phyloP scores from a whole-genome alignment of 1,140 invertebrate species.

The Meteorus sp. region DNA sequence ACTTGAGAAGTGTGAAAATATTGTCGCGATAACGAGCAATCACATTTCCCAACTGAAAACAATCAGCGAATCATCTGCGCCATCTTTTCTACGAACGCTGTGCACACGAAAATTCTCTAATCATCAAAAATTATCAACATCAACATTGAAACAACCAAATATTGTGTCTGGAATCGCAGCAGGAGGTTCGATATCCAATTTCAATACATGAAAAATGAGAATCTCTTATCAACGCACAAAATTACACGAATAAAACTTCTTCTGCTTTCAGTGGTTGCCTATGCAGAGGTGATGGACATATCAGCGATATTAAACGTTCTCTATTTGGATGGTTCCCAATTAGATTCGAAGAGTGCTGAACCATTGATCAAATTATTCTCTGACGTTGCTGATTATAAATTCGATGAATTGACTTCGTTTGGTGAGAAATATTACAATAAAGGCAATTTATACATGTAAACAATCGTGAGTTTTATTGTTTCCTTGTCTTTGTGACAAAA shows the following conservation, averaged over 20 bases:
- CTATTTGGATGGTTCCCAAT: constrained; percentile 46
- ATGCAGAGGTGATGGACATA: constrained; percentile 44
- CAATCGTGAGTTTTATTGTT: constrained; percentile 13
- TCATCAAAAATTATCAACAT: constrained; percentile 25
- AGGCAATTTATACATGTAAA: constrained; percentile 55
- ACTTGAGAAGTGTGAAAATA: constrained; percentile 36
- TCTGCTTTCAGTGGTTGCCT: constrained; percentile 46
- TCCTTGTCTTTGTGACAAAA: background rate
- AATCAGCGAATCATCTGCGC: constrained; percentile 27
- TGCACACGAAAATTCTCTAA: constrained; percentile 34
- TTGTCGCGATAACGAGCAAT: constrained; percentile 38
- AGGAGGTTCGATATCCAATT: constrained; percentile 40
- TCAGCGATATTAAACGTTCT: constrained; percentile 45
- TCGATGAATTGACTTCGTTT: constrained; percentile 33
- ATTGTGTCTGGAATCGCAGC: constrained; percentile 49
- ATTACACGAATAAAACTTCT: constrained; percentile 7
- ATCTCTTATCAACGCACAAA: background rate
- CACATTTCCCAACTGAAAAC: constrained; percentile 46
- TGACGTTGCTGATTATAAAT: constrained; percentile 32
- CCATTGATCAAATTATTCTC: constrained; percentile 47
- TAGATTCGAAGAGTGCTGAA: constrained; percentile 44
- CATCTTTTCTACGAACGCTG: constrained; percentile 44
- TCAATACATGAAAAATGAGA: background rate
- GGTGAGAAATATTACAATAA: constrained; percentile 47
- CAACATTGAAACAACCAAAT: constrained; percentile 48